Percentiles rank a stretch among this genome's conserved stretches.
phyloP scores from a whole-genome alignment of 2,113 vertebrate genomes.

The Myotis yumanensis region DNA sequence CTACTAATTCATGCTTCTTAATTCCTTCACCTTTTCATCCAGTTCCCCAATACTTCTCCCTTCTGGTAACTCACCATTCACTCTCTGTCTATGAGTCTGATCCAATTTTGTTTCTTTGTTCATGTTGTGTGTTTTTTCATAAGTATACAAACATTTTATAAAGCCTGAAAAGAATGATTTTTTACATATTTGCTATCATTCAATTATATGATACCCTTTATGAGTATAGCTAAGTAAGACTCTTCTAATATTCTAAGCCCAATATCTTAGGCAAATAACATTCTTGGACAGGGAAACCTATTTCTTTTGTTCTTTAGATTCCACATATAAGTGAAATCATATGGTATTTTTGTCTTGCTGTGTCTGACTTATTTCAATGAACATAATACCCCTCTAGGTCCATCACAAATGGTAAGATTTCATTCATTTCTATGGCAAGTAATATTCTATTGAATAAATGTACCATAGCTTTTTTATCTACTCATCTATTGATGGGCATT shows the following conservation, averaged over 20 bases:
- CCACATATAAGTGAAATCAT: background rate
- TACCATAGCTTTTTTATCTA: background rate
- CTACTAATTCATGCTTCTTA: background rate
- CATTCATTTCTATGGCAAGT: background rate
- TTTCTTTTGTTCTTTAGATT: background rate
- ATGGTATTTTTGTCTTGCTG: background rate
- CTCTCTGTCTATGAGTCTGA: background rate
- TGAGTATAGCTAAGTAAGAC: background rate
- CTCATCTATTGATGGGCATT: background rate
- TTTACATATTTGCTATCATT: background rate
- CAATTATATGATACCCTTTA: background rate
- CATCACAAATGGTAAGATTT: background rate
- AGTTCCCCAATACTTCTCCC: background rate
- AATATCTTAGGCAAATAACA: background rate
- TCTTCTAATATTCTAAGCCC: background rate
- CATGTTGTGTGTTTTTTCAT: background rate
- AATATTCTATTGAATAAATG: background rate
- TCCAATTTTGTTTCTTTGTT: background rate
- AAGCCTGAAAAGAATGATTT: background rate
- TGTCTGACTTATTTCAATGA: background rate
- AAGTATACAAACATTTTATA: background rate
- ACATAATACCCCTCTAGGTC: background rate
- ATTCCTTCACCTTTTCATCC: background rate
- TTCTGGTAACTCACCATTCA: background rate
- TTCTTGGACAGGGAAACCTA: background rate